Conservation (phyloP, 2,888 invertebrate species). For the Geophilus truncorum region DNA sequence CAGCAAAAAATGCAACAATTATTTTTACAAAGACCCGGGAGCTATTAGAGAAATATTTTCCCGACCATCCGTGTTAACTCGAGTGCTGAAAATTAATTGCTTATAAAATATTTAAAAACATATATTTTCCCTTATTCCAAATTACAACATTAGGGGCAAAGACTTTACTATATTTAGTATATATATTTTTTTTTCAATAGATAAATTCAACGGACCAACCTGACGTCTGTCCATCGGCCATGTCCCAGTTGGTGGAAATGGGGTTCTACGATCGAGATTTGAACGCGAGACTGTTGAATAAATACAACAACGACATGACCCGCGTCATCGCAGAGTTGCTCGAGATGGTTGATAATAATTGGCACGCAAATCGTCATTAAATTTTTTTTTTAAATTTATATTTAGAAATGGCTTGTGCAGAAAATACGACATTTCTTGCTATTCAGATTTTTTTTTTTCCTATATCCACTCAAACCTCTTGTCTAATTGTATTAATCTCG, state of each 20-base stretch:
- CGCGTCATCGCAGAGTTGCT: neutral
- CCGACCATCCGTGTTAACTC: too few species aligned
- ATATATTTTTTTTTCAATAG: neutral
- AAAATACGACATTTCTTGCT: neutral
- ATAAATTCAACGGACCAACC: neutral
- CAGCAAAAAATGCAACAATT: too few species aligned
- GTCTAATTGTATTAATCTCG: neutral
- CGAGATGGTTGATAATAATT: neutral
- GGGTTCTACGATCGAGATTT: neutral
- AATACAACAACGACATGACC: neutral
- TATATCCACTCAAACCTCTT: neutral
- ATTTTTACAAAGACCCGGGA: too few species aligned
- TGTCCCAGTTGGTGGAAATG: slow-evolving; percentile 3
- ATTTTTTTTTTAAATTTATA: neutral
- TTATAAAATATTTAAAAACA: too few species aligned
- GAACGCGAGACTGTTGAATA: neutral
- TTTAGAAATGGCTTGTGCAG: neutral
- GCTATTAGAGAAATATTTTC: too few species aligned
- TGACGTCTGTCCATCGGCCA: neutral
- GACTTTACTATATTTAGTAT: too few species aligned
- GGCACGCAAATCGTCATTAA: slow-evolving; percentile 18
- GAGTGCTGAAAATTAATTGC: too few species aligned
- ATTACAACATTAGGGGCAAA: too few species aligned
- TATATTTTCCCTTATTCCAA: too few species aligned
- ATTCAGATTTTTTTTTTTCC: neutral